Evolutionary conservation across 2,888 invertebrate genomes (phyloP), one percentile per base, ranked within the genome.

Genomic region (Sussaba pulchella): DNA sequence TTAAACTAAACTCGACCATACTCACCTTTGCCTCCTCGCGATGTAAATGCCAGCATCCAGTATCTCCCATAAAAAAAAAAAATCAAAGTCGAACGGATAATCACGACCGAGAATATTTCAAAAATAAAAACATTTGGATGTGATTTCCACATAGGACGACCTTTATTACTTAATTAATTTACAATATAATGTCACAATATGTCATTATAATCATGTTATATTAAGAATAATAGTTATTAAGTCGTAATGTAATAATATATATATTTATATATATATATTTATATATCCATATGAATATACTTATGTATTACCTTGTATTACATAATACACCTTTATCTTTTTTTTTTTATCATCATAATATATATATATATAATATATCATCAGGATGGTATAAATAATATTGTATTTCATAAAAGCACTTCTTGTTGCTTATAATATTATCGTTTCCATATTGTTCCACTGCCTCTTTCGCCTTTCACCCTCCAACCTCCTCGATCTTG

Each of bases 401-500:
- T 91, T 91, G 88, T 89, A 88, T 89, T 89, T 89, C 88, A 87
- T 91, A 89, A 91, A 91, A 91, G 91, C 91, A 91, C 91, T 91
- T 91, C 86, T 89, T 91, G 89, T 91, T 91, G 91, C 91, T 91
- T 90, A 91, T 91, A 88, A 89, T 90, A 90, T 90, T 89, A 89
- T 88, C 84, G 80, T 85, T 87, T 86, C 82, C 84, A 85, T 85
- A 88, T 86, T 88, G 84, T 86, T 88, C 84, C 82, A 66, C 73
- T 78, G 74, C 69, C 75, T 45, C 69, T 74, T 66, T 54, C 78
- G 57, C 50, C 26, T 73, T 77, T 39, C 67, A 69, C 67, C 47
- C 77, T 50, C 57, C 26, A 71, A 74, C 77, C 63, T 78, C 77
- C 57, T 8, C 54, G 59, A 63, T 81, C 57, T 54, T 64, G 14